These are phyloP conservation scores for Melitaea cinxia DNA, from an alignment of 1,140 invertebrate genomes.

Conservation along the genomic window DNA sequence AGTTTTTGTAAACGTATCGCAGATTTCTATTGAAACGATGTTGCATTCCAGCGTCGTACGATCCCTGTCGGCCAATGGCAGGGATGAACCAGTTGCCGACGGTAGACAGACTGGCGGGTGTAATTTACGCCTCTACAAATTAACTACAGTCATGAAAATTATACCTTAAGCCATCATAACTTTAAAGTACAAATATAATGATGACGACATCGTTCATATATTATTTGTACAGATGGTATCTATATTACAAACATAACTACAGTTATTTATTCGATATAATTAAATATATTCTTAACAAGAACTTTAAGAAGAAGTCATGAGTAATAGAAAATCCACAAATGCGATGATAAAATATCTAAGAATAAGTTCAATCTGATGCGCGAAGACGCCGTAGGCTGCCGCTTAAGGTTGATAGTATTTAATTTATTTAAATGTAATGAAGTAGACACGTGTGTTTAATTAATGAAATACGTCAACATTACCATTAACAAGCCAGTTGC, in stretches of 20 bases:
- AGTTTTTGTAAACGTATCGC: conserved; percentile 55
- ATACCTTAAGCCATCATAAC: neutral
- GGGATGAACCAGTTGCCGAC: conserved; percentile 41
- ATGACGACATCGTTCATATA: neutral
- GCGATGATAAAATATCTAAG: neutral
- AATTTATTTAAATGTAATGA: conserved; percentile 6
- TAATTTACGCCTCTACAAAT: neutral
- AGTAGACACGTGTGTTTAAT: conserved; percentile 13
- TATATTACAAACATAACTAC: neutral
- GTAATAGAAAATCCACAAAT: neutral
- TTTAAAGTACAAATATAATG: neutral
- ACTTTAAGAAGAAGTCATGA: neutral
- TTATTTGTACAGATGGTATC: neutral
- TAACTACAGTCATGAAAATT: neutral
- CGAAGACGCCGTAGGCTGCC: neutral
- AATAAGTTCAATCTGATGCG: neutral
- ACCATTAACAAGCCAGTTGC: conserved; percentile 3
- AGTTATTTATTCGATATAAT: neutral
- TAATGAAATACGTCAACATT: conserved; percentile 11
- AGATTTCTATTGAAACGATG: conserved; percentile 66
- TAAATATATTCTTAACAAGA: too few species aligned
- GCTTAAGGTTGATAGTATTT: neutral
- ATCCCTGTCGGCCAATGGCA: conserved; percentile 49
- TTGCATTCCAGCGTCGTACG: conserved; percentile 53
- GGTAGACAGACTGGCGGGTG: conserved; percentile 59